Conservation (phyloP, 2,888 invertebrate genomes). For the Stenotaenia linearis region DNA sequence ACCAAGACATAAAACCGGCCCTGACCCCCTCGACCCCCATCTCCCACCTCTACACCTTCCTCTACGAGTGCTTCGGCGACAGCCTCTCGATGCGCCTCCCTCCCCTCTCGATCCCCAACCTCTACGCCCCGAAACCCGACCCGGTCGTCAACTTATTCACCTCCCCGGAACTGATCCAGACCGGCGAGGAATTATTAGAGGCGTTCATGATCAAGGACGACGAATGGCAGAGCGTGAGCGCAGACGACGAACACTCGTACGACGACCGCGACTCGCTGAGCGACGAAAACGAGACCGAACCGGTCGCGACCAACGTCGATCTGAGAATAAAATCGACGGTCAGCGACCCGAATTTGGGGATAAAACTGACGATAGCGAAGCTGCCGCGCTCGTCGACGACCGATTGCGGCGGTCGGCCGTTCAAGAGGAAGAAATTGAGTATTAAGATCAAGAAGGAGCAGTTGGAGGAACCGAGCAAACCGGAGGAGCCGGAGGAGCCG, state of each 20-base stretch:
- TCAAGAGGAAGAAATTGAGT: conserved; percentile 33
- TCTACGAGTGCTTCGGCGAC: conserved; percentile 47
- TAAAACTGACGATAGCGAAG: conserved; percentile 46
- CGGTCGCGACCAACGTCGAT: conserved; percentile 35
- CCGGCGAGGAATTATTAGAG: conserved; percentile 42
- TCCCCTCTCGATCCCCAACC: conserved; percentile 38
- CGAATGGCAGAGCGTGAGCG: conserved; percentile 39
- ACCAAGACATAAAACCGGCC: background rate
- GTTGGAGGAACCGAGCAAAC: conserved; percentile 26
- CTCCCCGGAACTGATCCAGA: conserved; percentile 40
- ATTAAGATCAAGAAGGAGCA: conserved; percentile 36
- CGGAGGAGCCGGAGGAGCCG: background rate
- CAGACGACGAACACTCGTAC: conserved; percentile 37
- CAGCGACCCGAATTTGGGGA: conserved; percentile 45
- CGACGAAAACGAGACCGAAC: conserved; percentile 37
- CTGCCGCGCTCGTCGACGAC: conserved; percentile 28
- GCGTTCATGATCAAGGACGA: conserved; percentile 38
- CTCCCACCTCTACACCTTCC: conserved; percentile 40
- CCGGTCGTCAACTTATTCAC: conserved; percentile 40
- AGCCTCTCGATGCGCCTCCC: conserved; percentile 43
- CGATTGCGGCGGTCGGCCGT: no score
- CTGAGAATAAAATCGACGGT: conserved; percentile 43
- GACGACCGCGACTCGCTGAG: conserved; percentile 37
- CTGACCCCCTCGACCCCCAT: background rate
- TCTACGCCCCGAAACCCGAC: conserved; percentile 40